A percentile compares a stretch with the other conserved stretches of the same genome.
Evolutionary conservation across 2,888 invertebrate genomes (phyloP).

Genomic region (Salpingus planirostris): DNA sequence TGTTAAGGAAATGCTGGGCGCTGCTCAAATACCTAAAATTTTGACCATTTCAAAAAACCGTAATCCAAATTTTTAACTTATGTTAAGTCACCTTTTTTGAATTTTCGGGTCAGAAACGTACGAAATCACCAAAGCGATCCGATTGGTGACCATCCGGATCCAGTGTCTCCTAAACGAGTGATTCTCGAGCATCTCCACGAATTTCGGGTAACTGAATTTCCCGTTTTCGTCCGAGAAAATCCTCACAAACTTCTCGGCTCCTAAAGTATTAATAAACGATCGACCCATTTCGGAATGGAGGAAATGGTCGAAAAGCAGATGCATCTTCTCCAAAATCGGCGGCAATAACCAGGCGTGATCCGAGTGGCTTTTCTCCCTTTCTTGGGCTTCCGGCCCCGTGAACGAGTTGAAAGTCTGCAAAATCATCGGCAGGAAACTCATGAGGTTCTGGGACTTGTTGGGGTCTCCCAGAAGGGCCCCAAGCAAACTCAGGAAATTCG

Average conservation of each 20-base stretch:
- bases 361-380: slow-evolving; percentile 54
- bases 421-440: slow-evolving; percentile 57
- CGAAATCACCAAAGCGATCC: slow-evolving; percentile 64
- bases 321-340: slow-evolving; percentile 58
- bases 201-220: slow-evolving; percentile 59
- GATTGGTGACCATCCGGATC: slow-evolving; percentile 67
- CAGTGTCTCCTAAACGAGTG: slow-evolving; percentile 70
- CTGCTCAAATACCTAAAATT: slow-evolving; percentile 34
- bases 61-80: no score
- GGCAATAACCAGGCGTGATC: slow-evolving; percentile 66
- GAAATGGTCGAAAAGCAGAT: slow-evolving; percentile 71
- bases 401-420: slow-evolving; percentile 56
- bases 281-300: slow-evolving; percentile 70
- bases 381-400: slow-evolving; percentile 52
- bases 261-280: slow-evolving; percentile 63
- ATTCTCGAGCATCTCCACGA: slow-evolving; percentile 72
- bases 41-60: no score
- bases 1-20: slow-evolving; percentile 62
- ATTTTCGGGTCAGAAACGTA: slow-evolving; percentile 68
- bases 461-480: slow-evolving; percentile 17
- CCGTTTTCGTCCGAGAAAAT: slow-evolving; percentile 62
- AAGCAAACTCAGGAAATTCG: slow-evolving; percentile 15
- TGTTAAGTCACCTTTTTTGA: slow-evolving; percentile 65
- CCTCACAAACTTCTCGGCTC: slow-evolving; percentile 59
- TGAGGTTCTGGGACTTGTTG: slow-evolving; percentile 8